Conservation (phyloP, 2,888 invertebrate species). For the Caenorhabditis sp. region DNA sequence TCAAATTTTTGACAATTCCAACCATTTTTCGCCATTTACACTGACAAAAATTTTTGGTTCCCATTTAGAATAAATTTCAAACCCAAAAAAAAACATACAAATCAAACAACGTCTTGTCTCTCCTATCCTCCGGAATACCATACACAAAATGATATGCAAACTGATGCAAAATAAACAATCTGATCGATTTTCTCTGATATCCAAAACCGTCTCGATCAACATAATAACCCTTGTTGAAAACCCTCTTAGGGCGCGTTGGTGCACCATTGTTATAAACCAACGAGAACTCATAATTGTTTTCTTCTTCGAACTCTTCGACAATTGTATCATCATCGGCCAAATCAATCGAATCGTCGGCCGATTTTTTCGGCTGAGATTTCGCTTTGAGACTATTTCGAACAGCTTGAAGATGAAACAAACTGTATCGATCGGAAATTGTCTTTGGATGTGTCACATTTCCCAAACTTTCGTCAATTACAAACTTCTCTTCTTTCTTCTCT, state of each 20-base stretch:
- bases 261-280: not conserved
- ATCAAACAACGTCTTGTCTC: not conserved
- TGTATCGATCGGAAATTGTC: constrained; percentile 21
- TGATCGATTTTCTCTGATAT: constrained; percentile 53
- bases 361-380: not conserved
- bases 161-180: constrained; percentile 50
- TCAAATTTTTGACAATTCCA: too few species aligned
- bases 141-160: constrained; percentile 53
- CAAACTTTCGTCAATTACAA: constrained; percentile 26
- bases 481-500: constrained; percentile 6
- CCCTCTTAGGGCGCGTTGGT: not conserved
- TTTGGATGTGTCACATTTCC: not conserved
- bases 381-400: constrained; percentile 19
- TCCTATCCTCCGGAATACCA: constrained; percentile 13
- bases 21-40: too few species aligned
- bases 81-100: not conserved
- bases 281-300: not conserved
- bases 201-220: constrained; percentile 31
- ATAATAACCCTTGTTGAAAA: constrained; percentile 6
- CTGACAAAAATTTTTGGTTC: not conserved
- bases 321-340: constrained; percentile 1
- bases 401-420: constrained; percentile 20
- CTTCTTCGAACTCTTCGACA: not conserved
- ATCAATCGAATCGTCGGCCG: not conserved
- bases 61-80: too few species aligned